phyloP scores from a whole-genome alignment of 2,113 vertebrate genomes.

The Hystrix brachyura region DNA sequence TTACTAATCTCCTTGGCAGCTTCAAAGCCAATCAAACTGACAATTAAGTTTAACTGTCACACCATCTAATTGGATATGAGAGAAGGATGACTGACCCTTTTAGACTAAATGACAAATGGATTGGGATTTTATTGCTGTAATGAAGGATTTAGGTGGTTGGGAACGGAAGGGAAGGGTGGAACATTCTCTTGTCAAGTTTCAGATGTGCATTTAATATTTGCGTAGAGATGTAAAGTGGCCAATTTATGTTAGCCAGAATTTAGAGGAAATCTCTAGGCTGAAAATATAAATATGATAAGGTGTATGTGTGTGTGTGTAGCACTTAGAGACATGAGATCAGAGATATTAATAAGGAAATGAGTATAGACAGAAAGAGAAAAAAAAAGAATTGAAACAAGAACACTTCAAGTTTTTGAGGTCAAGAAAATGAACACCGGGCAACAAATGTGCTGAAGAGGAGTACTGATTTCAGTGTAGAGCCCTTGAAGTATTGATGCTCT shows the following conservation, averaged over 20 bases:
- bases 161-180: background rate
- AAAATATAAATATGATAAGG: background rate
- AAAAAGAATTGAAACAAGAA: background rate
- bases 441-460: background rate
- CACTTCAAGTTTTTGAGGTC: slow-evolving; percentile 24
- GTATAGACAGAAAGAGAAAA: background rate
- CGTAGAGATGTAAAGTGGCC: background rate
- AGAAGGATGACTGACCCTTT: background rate
- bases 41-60: background rate
- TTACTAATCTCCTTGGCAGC: background rate
- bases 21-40: background rate
- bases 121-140: background rate
- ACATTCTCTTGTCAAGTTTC: background rate
- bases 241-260: background rate
- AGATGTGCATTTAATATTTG: slow-evolving; percentile 14
- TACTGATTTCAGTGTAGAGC: background rate
- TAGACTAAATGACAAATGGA: background rate
- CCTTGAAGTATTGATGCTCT: slow-evolving; percentile 16
- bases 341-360: background rate
- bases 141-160: background rate
- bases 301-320: background rate
- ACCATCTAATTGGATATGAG: background rate
- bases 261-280: background rate
- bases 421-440: slow-evolving; percentile 33
- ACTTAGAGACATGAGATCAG: background rate